Evolutionary conservation across 2,113 vertebrate genomes (phyloP).

Genomic region (Struthio camelus): DNA sequence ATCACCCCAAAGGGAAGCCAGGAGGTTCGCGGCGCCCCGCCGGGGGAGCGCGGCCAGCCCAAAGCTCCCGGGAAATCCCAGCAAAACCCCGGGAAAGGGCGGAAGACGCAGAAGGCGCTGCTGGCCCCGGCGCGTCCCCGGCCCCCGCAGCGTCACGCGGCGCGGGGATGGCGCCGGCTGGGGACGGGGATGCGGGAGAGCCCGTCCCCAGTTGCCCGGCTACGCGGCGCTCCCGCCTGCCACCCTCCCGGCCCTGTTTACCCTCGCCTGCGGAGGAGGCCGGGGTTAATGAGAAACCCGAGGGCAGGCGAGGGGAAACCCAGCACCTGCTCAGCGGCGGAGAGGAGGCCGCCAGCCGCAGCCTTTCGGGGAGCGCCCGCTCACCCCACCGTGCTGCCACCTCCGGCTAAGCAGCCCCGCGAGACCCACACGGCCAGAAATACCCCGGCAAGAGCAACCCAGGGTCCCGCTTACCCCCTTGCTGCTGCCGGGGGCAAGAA

Average conservation of each 20-base stretch:
- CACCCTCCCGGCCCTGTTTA: not conserved
- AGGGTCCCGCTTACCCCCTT: not conserved
- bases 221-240: not conserved
- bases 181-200: not conserved
- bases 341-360: not conserved
- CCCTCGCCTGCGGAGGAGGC: not conserved
- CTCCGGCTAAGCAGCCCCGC: not conserved
- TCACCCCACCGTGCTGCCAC: not conserved
- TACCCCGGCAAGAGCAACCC: rapidly evolving
- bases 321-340: not conserved
- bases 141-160: rapidly evolving
- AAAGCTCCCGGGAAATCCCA: not conserved
- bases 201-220: not conserved
- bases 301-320: not conserved
- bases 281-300: not conserved
- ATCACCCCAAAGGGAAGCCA: not conserved
- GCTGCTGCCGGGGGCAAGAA: too few species aligned
- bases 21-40: too few species aligned
- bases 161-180: rapidly evolving
- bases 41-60: too few species aligned
- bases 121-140: too few species aligned
- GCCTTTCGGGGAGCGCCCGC: not conserved
- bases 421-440: not conserved
- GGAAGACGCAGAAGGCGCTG: not conserved
- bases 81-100: not conserved